phyloP scores from a whole-genome alignment of 1,140 invertebrate genomes.

The Reticulitermes speratus region DNA sequence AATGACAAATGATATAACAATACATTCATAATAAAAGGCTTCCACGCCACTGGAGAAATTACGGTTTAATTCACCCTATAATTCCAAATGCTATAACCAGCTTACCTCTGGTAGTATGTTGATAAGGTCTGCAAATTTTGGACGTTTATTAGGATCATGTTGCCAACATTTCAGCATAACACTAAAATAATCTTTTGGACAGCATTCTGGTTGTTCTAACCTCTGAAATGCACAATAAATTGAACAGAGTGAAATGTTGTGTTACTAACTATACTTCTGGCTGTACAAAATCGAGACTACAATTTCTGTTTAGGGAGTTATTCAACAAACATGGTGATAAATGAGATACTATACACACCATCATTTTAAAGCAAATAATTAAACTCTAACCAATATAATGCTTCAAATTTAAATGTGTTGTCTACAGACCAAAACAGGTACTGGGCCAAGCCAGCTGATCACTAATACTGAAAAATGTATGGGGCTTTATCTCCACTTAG shows the following conservation, averaged over 20 bases:
- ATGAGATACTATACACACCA: not conserved
- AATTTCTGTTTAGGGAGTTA: not conserved
- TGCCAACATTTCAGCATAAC: conserved; percentile 96
- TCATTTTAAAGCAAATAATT: not conserved
- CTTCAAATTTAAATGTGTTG: too few species aligned
- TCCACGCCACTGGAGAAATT: too few species aligned
- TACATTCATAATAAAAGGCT: too few species aligned
- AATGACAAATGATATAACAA: too few species aligned
- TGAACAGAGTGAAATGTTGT: too few species aligned
- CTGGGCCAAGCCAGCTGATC: too few species aligned
- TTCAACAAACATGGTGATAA: not conserved
- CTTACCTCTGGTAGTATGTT: conserved; percentile 72
- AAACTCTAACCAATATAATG: too few species aligned
- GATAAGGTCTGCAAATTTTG: conserved; percentile 86
- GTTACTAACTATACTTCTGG: too few species aligned
- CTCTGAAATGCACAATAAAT: conserved; percentile 53
- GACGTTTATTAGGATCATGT: conserved; percentile 84
- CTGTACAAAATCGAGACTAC: not conserved
- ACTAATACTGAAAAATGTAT: too few species aligned
- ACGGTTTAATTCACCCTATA: too few species aligned
- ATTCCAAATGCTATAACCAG: not conserved
- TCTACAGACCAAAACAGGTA: too few species aligned
- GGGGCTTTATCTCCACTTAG: too few species aligned
- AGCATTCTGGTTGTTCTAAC: conserved; percentile 90
- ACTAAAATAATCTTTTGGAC: conserved; percentile 89